Conservation (phyloP, 2,113 vertebrate genomes). For the Melanerpes aurifrons region DNA sequence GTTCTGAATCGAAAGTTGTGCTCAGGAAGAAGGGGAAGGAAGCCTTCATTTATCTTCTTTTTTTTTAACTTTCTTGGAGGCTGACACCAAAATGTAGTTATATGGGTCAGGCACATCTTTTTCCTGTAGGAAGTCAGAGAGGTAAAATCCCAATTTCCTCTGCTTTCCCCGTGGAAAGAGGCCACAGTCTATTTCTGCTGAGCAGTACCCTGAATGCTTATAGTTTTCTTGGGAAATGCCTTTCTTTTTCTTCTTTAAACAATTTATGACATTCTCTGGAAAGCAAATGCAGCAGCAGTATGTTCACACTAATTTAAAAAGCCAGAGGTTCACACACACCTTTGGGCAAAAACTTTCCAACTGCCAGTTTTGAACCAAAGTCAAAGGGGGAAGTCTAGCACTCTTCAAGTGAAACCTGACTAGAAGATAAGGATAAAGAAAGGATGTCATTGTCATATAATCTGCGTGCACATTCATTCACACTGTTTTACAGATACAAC, state of each 20-base stretch:
- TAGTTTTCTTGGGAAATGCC: constrained; percentile 19
- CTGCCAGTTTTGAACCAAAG: not conserved
- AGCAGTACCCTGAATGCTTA: constrained; percentile 2
- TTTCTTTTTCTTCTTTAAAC: constrained; percentile 28
- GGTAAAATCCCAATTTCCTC: constrained; percentile 28
- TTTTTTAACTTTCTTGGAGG: not conserved
- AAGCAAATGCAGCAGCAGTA: not conserved
- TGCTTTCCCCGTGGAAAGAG: constrained; percentile 17
- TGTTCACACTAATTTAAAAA: not conserved
- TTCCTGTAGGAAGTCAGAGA: constrained; percentile 39
- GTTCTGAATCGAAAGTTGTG: not conserved
- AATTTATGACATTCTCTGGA: not conserved
- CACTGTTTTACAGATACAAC: not conserved
- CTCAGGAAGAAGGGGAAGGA: not conserved
- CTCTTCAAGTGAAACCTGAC: not conserved
- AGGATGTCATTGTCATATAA: not conserved
- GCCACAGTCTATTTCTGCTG: constrained; percentile 34
- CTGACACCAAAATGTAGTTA: not conserved
- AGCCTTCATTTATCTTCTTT: not conserved
- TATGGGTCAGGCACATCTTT: constrained; percentile 9
- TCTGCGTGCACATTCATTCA: not conserved
- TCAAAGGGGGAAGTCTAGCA: not conserved
- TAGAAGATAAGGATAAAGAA: not conserved
- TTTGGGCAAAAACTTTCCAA: not conserved
- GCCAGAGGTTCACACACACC: not conserved